Conservation (phyloP, 2,888 invertebrate genomes). For the Sinodicranocentrus sp. region DNA sequence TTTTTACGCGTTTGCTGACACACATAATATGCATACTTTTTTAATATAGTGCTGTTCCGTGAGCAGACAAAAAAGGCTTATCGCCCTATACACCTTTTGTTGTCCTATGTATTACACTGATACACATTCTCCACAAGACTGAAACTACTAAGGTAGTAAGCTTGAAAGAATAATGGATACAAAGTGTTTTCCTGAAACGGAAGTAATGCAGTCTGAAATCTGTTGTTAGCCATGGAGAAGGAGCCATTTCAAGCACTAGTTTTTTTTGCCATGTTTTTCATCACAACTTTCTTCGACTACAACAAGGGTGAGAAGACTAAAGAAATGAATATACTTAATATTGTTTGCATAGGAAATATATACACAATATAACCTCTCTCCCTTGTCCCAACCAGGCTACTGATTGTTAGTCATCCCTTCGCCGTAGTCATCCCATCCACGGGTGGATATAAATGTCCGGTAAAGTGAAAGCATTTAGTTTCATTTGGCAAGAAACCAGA, state of each 20-base stretch:
- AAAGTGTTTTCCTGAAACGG: slow-evolving; percentile 32
- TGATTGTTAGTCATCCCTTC: slow-evolving; percentile 21
- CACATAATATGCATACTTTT: too few species aligned
- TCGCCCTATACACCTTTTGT: background rate
- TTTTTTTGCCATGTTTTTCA: slow-evolving; percentile 26
- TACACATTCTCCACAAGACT: too few species aligned
- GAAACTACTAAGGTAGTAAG: slow-evolving; percentile 22
- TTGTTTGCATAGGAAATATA: slow-evolving; percentile 11
- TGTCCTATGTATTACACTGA: background rate
- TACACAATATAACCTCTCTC: slow-evolving; percentile 7
- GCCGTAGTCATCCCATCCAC: background rate
- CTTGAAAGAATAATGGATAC: slow-evolving; percentile 46
- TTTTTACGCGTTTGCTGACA: too few species aligned
- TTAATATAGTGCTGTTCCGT: too few species aligned
- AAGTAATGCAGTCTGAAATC: slow-evolving; percentile 47
- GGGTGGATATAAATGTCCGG: slow-evolving; percentile 59
- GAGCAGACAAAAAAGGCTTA: background rate
- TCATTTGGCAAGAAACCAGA: slow-evolving; percentile 68
- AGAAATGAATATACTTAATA: slow-evolving; percentile 8
- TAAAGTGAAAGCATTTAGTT: slow-evolving; percentile 64
- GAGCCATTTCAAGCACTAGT: slow-evolving; percentile 23
- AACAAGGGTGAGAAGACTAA: slow-evolving; percentile 4
- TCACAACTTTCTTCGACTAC: slow-evolving; percentile 23
- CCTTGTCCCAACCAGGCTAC: background rate
- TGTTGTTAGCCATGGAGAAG: slow-evolving; percentile 5